Evolutionary conservation across 2,113 vertebrate genomes (phyloP).

Genomic region (Cricetomys ansorgei): DNA sequence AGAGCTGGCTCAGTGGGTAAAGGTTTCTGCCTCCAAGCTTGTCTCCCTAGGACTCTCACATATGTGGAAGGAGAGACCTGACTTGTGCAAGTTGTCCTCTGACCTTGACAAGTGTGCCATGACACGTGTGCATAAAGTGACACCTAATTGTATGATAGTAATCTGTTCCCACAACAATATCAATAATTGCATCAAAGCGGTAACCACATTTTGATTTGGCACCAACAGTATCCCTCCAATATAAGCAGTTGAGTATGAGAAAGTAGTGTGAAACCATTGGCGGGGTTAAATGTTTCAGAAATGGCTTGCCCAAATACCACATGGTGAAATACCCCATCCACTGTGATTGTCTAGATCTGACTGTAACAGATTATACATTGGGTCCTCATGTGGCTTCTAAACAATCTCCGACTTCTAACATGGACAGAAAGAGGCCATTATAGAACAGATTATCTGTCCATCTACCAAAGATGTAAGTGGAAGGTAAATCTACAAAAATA

Average conservation of each 20-base stretch:
- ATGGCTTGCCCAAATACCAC: constrained; percentile 88
- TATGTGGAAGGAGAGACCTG: neutral
- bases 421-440: constrained; percentile 94
- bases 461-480: neutral
- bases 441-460: constrained; percentile 94
- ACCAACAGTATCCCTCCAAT: constrained; percentile 92
- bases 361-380: constrained; percentile 90
- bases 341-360: constrained; percentile 89
- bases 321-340: constrained; percentile 89
- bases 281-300: constrained; percentile 89
- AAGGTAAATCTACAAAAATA: neutral
- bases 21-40: neutral
- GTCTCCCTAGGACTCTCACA: neutral
- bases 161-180: constrained; percentile 90
- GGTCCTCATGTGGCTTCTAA: constrained; percentile 93
- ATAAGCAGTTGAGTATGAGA: constrained; percentile 90
- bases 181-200: constrained; percentile 91
- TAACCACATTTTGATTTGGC: constrained; percentile 90
- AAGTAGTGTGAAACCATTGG: constrained; percentile 89
- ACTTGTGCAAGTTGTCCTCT: neutral
- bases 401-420: constrained; percentile 94
- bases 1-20: constrained; percentile 45
- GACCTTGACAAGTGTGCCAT: neutral
- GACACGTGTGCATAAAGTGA: constrained; percentile 82
- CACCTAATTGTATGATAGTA: constrained; percentile 91